Base-by-base conservation (phyloP, 2,113 vertebrate species). In the Sebastes schlegelii region DNA sequence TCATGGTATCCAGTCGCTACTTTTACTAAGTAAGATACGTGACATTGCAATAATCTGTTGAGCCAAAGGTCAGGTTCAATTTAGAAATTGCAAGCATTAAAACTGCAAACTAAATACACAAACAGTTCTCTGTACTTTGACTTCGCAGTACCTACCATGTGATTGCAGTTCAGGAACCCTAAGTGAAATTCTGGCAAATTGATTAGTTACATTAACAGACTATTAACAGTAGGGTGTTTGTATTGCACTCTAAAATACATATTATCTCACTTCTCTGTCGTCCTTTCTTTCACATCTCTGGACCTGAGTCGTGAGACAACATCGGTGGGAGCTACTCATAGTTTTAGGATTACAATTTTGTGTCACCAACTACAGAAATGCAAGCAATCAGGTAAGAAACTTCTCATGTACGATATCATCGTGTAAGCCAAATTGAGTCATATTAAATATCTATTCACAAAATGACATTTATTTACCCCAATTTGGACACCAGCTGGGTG, bases 371-470 rank as follows among this genome's bases (percentile, higher is more conserved):
- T 49, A 40, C 23, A 77, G 34, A 89, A 8, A 94, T 94, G 92
- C 82, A 94, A 75, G 71, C 79, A 16, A 5, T 94, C 68, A 90
- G 92, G 93, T 94, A 89, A 87, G 90, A 67, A 5, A 11, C 9
- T 5, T 55, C 5, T 51, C 2, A 19, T 26, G 14, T 48, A 5
- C 2, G 6, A 63, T 19, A 62, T 58, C 16, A 23, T 45, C 26
- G 3, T 34, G 34, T 34, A 34, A 46, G 34, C 19, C 9, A 63
- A 19, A 19, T 17, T 17, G 8, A 45, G 3, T 23, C 2, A 45
- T 9, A 16, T 49, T 8, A 21, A 49, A 67, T 51, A 34, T 52
- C 3, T 69, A 6, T 34, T 16, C 8, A 13, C 11, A 4, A 62
- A 57, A n/a, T 40, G 1, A 12, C 17, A 51, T 72, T 42, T 2